Evolutionary conservation across 1,140 invertebrate genomes (phyloP).

Genomic region (Drosophila lacteicornis): DNA sequence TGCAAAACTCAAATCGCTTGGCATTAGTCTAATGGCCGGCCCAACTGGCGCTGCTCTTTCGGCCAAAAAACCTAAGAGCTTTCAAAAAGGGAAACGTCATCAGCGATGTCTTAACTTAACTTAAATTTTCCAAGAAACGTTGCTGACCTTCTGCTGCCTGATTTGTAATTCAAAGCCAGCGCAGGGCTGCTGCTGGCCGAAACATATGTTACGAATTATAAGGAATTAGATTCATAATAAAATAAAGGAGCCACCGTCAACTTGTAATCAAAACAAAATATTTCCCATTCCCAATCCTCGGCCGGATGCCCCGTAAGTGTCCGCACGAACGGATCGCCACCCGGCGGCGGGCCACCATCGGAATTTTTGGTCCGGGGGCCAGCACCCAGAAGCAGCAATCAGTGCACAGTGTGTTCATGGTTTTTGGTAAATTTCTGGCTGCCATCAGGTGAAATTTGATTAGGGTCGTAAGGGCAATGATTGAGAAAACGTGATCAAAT

Average conservation of each 20-base stretch:
- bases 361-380: slow-evolving; percentile 17
- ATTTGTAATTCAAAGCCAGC: slow-evolving; percentile 83
- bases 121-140: slow-evolving; percentile 50
- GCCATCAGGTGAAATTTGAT: slow-evolving; percentile 83
- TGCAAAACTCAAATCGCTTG: slow-evolving; percentile 76
- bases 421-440: slow-evolving; percentile 74
- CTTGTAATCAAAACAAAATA: slow-evolving; percentile 82
- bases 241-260: slow-evolving; percentile 76
- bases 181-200: slow-evolving; percentile 34
- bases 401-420: slow-evolving; percentile 79
- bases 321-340: slow-evolving; percentile 63
- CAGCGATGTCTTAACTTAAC: slow-evolving; percentile 79
- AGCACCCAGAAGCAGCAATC: slow-evolving; percentile 57
- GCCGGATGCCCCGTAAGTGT: slow-evolving; percentile 16
- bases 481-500: slow-evolving; percentile 84
- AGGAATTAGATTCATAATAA: slow-evolving; percentile 84
- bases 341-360: slow-evolving; percentile 5
- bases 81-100: slow-evolving; percentile 57
- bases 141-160: slow-evolving; percentile 46
- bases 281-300: slow-evolving; percentile 33
- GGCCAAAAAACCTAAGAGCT: slow-evolving; percentile 12
- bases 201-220: slow-evolving; percentile 83
- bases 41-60: slow-evolving; percentile 60
- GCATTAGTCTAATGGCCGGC: slow-evolving; percentile 76
- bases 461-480: slow-evolving; percentile 83